Conservation (phyloP, 2,888 invertebrate species). For the Opisthograptis luteolata region DNA sequence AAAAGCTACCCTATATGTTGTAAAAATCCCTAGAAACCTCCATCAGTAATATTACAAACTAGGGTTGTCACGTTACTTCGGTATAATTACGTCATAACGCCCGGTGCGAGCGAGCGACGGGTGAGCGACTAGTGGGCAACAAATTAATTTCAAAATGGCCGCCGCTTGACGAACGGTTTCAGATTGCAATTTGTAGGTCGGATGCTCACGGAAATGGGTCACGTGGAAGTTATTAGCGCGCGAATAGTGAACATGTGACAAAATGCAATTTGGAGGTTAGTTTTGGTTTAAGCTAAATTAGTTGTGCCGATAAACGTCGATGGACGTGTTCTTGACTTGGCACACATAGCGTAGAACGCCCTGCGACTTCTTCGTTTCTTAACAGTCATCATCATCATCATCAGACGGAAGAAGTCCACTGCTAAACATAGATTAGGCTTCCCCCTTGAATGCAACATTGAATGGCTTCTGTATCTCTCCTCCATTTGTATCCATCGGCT, state of each 20-base stretch:
- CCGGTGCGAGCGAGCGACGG: neutral
- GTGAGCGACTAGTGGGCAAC: neutral
- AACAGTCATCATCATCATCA: too few relatives aligned
- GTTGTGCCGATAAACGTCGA: too few relatives aligned
- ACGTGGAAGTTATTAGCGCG: slow-evolving; percentile 6
- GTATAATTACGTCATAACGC: neutral
- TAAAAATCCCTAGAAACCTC: neutral
- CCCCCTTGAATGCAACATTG: too few relatives aligned
- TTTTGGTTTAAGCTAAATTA: too few relatives aligned
- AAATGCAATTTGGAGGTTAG: neutral
- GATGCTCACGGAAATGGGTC: slow-evolving; percentile 23
- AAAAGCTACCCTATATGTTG: too few relatives aligned
- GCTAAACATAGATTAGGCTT: too few relatives aligned
- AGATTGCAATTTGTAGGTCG: slow-evolving; percentile 25
- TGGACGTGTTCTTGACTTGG: too few relatives aligned
- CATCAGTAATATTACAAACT: neutral
- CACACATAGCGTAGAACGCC: too few relatives aligned
- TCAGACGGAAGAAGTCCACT: too few relatives aligned
- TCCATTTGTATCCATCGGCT: too few relatives aligned
- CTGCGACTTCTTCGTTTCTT: too few relatives aligned
- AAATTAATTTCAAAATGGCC: slow-evolving; percentile 37
- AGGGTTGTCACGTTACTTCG: neutral
- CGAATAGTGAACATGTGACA: neutral
- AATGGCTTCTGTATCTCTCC: too few relatives aligned
- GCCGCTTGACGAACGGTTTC: slow-evolving; percentile 13